A percentile compares a stretch with the other conserved stretches of the same genome.
These are phyloP conservation scores for Hydropsyche betteni DNA, from an alignment of 2,888 invertebrate genomes.

Conservation along the genomic window DNA sequence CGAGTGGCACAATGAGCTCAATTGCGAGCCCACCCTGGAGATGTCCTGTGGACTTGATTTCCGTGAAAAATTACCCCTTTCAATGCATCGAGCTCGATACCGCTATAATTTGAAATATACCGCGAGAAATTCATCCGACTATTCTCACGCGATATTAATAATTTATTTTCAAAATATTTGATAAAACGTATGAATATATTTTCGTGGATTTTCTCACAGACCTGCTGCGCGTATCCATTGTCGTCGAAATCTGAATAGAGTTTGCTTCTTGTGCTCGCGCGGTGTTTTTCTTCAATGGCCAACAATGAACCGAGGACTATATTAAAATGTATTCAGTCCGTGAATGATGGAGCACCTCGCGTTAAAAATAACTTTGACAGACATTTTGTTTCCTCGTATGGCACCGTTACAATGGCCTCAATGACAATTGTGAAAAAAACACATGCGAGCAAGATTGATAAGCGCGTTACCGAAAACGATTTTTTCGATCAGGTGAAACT, in stretches of 20 bases:
- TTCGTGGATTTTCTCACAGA: conserved; percentile 28
- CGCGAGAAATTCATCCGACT: neutral
- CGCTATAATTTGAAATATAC: neutral
- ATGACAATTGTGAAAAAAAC: conserved; percentile 28
- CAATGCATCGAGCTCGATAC: neutral
- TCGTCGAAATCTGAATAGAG: conserved; percentile 23
- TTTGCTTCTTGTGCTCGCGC: conserved; percentile 18
- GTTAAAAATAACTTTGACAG: conserved; percentile 42
- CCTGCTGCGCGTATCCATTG: conserved; percentile 41
- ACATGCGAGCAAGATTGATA: conserved; percentile 30
- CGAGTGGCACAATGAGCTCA: conserved; percentile 37
- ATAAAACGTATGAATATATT: neutral
- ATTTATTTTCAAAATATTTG: neutral
- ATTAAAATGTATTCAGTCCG: conserved; percentile 51
- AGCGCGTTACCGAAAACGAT: neutral
- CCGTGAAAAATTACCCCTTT: conserved; percentile 18
- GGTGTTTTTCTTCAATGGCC: conserved; percentile 36
- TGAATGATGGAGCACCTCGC: conserved; percentile 50
- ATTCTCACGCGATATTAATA: neutral
- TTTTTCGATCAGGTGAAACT: conserved; percentile 28
- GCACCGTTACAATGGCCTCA: conserved; percentile 34
- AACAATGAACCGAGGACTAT: conserved; percentile 44
- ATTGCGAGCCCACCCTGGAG: conserved; percentile 44
- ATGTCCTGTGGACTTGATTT: neutral
- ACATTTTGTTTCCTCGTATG: conserved; percentile 39